phyloP scores from a whole-genome alignment of 2,797 vertebrate species.

The Microhierax caerulescens region DNA sequence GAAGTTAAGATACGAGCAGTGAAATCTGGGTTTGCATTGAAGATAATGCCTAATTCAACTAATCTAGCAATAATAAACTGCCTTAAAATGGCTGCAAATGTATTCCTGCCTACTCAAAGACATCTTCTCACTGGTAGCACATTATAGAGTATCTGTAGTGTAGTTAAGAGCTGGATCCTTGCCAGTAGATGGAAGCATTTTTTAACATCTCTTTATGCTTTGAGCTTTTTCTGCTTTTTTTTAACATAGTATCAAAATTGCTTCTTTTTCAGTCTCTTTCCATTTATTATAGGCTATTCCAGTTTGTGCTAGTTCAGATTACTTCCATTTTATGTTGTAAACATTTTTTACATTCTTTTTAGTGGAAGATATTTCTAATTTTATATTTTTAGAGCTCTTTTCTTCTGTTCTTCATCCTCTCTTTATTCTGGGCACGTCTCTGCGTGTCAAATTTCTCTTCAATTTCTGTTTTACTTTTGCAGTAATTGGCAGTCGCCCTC shows the following conservation, averaged over 20 bases:
- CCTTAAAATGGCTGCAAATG: conserved; percentile 61
- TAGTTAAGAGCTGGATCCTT: conserved; percentile 29
- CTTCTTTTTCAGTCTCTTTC: conserved; percentile 42
- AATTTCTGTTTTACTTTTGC: conserved; percentile 44
- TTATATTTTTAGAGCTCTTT: neutral
- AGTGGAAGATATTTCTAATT: neutral
- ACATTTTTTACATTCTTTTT: conserved; percentile 21
- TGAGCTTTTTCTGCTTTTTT: neutral
- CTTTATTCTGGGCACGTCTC: conserved; percentile 25
- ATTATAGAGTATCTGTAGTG: conserved; percentile 31
- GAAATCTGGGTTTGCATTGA: neutral
- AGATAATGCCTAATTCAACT: neutral
- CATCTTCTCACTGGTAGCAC: conserved; percentile 23
- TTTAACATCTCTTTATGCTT: conserved; percentile 54
- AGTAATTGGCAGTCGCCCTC: conserved; percentile 22
- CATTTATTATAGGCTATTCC: conserved; percentile 16
- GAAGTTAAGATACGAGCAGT: neutral
- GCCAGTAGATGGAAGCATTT: conserved; percentile 48
- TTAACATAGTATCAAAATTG: conserved; percentile 9
- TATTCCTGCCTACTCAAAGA: conserved; percentile 57
- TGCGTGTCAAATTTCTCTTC: conserved; percentile 48
- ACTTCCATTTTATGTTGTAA: conserved; percentile 45
- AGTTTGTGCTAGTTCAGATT: conserved; percentile 25
- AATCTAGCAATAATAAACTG: conserved; percentile 1
- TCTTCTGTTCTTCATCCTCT: neutral